Evolutionary conservation across 2,888 invertebrate genomes (phyloP).

Genomic region (Ectemnius lituratus): DNA sequence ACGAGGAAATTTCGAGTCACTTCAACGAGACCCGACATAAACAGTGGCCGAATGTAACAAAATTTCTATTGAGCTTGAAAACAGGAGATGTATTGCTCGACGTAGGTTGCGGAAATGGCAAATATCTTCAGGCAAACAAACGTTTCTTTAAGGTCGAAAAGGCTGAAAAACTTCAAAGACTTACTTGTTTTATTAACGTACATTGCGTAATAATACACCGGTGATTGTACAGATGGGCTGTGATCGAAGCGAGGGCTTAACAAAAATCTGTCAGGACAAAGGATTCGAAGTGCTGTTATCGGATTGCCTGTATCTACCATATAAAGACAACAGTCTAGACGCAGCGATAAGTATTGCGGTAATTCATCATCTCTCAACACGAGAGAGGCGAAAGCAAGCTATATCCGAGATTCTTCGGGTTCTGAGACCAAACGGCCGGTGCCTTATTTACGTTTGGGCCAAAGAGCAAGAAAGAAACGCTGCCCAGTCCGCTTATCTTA

Average conservation of each 20-base stretch:
- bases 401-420: conserved; percentile 87
- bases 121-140: conserved; percentile 84
- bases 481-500: conserved; percentile 85
- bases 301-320: conserved; percentile 87
- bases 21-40: conserved; percentile 96
- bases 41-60: conserved; percentile 94
- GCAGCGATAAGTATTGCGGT: conserved; percentile 96
- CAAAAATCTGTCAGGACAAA: conserved; percentile 81
- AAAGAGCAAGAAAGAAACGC: conserved; percentile 88
- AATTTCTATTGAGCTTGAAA: conserved; percentile 86
- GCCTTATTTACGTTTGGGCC: conserved; percentile 97
- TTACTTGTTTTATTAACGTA: conserved; percentile 3
- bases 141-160: conserved; percentile 65
- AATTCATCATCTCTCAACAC: conserved; percentile 94
- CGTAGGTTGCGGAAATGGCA: conserved; percentile 99
- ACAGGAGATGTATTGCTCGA: conserved; percentile 89
- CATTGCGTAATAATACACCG: not conserved
- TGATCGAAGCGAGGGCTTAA: conserved; percentile 87
- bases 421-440: conserved; percentile 85
- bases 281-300: conserved; percentile 85
- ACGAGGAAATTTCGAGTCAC: conserved; percentile 95
- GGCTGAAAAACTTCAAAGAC: not conserved
- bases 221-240: conserved; percentile 84
- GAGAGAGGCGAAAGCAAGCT: conserved; percentile 86
- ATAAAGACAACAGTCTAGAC: conserved; percentile 85